These are phyloP conservation scores for Eubasilissa regina DNA, from an alignment of 1,140 invertebrate species.

Conservation along the genomic window DNA sequence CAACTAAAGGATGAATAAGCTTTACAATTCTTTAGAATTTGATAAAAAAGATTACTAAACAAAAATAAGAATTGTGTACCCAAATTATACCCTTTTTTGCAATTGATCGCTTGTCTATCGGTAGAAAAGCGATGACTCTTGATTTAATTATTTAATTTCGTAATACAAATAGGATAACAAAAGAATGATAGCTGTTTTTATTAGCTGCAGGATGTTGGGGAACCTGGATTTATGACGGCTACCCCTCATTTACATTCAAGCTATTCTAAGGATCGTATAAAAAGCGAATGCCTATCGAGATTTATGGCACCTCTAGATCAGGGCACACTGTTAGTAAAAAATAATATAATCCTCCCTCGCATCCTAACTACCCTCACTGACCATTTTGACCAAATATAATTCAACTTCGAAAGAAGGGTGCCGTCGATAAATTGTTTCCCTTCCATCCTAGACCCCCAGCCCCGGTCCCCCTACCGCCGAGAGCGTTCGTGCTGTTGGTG, in stretches of 20 bases:
- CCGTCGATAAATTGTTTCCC: constrained; percentile 60
- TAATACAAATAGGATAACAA: neutral
- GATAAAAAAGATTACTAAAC: too few relatives aligned
- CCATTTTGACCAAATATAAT: constrained; percentile 60
- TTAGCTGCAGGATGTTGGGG: neutral
- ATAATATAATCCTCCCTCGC: constrained; percentile 55
- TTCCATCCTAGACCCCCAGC: constrained; percentile 23
- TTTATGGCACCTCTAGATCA: constrained; percentile 57
- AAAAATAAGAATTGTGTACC: too few relatives aligned
- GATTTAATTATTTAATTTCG: too few relatives aligned
- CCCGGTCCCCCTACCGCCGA: neutral
- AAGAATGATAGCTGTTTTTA: neutral
- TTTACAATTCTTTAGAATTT: too few relatives aligned
- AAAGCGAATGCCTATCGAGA: constrained; percentile 55
- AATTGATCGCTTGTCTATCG: too few relatives aligned
- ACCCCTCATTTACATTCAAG: constrained; percentile 54
- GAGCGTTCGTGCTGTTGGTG: neutral
- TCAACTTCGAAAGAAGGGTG: constrained; percentile 60
- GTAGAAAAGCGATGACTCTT: too few relatives aligned
- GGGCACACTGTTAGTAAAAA: constrained; percentile 53
- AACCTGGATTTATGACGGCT: neutral
- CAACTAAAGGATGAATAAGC: too few relatives aligned
- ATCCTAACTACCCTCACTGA: constrained; percentile 53
- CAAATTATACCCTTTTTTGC: too few relatives aligned
- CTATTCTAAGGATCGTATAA: constrained; percentile 53